Evolutionary conservation across 1,140 invertebrate genomes (phyloP), one percentile per base, ranked within the genome.

Genomic region (Drosophila repleta): DNA sequence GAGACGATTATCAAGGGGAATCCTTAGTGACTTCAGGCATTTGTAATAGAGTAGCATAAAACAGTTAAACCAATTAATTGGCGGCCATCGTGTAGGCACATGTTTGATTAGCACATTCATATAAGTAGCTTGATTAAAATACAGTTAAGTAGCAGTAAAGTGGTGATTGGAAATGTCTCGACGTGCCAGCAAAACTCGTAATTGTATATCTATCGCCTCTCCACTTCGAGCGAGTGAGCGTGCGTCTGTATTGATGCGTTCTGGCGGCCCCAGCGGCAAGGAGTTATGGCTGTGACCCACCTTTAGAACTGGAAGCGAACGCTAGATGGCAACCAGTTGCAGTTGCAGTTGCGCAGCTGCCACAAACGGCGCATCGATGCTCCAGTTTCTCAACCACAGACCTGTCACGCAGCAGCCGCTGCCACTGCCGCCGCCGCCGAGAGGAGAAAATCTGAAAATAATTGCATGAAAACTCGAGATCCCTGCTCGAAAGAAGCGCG

Each of bases 371-470:
- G 70, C 69, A 81, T 69, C 78, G 82, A 65, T 87, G 83, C 83
- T 89, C 83, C 56, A 88, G 83, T 88, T 88, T 88, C 58, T 76
- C 66, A 88, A 64, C 79, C 79, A 74, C 69, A 76, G 79, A 88
- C 83, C 83, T 88, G 83, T 88, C 83, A 88, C 83, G 83, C 83
- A 88, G 49, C 57, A 17, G 60, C 35, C 24, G 81, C 53, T 41
- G 21, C 63, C 46, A n/a, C n/a, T n/a, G n/a, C n/a, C n/a, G n/a
- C n/a, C n/a, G n/a, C n/a, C n/a, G 29, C 51, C 62, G 41, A 53
- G 74, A 63, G 84, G 83, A 88, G 84, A 88, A 88, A 88, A 88
- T 89, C 79, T 39, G 76, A 88, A 87, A 83, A 88, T 88, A 88
- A 88, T 88, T 88, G 83, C 84, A 76, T 71, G 75, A 88, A 87